A percentile compares a stretch with the other conserved stretches of the same genome.
Conservation (phyloP, 1,140 invertebrate species). For the Lasaia peninsularis region DNA sequence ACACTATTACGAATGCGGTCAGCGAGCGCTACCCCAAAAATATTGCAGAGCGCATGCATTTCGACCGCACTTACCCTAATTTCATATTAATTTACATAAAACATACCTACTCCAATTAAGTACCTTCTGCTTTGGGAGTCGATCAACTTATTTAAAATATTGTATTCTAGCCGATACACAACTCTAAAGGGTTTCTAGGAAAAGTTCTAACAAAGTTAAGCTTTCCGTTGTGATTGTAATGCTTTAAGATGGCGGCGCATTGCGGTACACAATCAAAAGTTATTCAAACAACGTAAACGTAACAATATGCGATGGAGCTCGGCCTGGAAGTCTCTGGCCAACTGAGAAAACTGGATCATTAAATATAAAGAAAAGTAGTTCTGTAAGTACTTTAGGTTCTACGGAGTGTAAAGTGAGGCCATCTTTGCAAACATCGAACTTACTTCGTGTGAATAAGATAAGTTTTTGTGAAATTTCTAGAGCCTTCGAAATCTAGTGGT, state of each 20-base stretch:
- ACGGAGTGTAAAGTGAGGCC: constrained; percentile 5
- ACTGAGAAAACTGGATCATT: constrained; percentile 8
- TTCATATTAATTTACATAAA: too few species aligned
- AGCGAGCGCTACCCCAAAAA: too few species aligned
- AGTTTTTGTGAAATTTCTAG: too few species aligned
- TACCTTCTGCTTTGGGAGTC: too few species aligned
- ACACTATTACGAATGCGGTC: too few species aligned
- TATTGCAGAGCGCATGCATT: too few species aligned
- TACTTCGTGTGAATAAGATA: too few species aligned
- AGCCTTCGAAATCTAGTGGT: too few species aligned
- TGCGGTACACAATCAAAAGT: constrained; percentile 9
- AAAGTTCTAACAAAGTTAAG: constrained; percentile 4
- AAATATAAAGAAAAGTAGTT: constrained; percentile 11
- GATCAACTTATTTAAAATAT: too few species aligned
- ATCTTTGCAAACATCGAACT: neutral
- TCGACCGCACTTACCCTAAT: too few species aligned
- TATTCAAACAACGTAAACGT: constrained; percentile 10
- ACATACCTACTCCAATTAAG: too few species aligned
- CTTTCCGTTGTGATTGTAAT: constrained; percentile 7
- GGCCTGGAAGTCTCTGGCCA: neutral
- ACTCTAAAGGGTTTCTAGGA: constrained; percentile 5
- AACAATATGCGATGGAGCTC: constrained; percentile 9
- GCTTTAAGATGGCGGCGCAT: constrained; percentile 4
- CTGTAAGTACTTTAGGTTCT: constrained; percentile 1
- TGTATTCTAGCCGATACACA: neutral